Conservation (phyloP, 2,888 invertebrate genomes). For the Dasypogon diadema region DNA sequence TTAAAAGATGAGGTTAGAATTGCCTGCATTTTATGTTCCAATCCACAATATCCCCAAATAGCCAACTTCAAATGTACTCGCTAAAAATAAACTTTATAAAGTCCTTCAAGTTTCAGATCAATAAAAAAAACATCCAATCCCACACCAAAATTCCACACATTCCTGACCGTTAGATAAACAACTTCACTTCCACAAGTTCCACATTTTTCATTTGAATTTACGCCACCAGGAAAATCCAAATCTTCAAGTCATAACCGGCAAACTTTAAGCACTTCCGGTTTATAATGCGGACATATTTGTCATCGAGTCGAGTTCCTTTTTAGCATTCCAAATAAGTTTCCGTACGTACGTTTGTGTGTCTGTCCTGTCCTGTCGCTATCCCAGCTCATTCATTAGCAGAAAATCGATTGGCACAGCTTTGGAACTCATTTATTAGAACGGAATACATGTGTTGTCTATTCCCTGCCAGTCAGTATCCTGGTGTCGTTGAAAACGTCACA, state of each 20-base stretch:
- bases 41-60: too few relatives aligned
- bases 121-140: too few relatives aligned
- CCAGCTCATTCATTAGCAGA: not conserved
- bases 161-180: too few relatives aligned
- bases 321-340: not conserved
- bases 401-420: not conserved
- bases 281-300: constrained; percentile 45
- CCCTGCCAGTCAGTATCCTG: constrained; percentile 51
- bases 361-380: not conserved
- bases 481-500: constrained; percentile 58
- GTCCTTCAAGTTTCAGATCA: too few relatives aligned
- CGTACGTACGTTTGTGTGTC: not conserved
- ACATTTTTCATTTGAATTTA: constrained; percentile 5
- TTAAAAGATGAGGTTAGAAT: too few relatives aligned
- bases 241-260: constrained; percentile 35
- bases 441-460: constrained; percentile 32
- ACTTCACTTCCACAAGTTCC: too few relatives aligned
- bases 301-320: constrained; percentile 27
- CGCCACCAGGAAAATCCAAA: constrained; percentile 29
- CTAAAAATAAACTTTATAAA: too few relatives aligned
- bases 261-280: constrained; percentile 43
- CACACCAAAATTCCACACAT: too few relatives aligned
- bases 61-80: too few relatives aligned
- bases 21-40: too few relatives aligned
- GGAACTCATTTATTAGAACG: constrained; percentile 18